Evolutionary conservation across 2,888 invertebrate species (phyloP).

Genomic region (Scelioninae gen. 2): DNA sequence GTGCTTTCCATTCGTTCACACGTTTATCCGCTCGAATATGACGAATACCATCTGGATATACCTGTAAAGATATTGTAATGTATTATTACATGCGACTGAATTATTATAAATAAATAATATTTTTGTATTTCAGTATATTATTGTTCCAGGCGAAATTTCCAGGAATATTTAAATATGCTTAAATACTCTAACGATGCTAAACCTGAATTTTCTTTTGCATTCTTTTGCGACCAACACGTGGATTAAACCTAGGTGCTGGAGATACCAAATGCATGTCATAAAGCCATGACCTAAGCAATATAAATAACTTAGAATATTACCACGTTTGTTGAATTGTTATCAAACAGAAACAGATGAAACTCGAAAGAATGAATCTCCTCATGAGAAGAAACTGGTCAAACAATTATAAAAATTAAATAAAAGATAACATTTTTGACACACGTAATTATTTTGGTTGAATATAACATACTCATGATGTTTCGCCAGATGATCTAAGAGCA

Average conservation of each 20-base stretch:
- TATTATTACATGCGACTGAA: background rate
- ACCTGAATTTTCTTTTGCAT: conserved; percentile 70
- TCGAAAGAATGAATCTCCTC: no score
- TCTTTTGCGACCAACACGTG: conserved; percentile 72
- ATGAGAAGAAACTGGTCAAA: no score
- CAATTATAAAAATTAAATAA: no score
- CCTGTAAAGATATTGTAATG: conserved; percentile 76
- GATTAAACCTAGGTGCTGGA: conserved; percentile 71
- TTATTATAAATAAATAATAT: conserved; percentile 8
- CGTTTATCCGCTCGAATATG: conserved; percentile 98
- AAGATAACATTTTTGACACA: no score
- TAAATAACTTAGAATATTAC: no score
- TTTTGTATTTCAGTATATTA: background rate
- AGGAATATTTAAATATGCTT: conserved; percentile 66
- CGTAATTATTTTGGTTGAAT: no score
- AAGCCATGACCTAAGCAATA: no score
- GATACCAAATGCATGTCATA: conserved; percentile 68
- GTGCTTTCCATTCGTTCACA: conserved; percentile 99
- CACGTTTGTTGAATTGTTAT: no score
- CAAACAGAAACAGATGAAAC: no score
- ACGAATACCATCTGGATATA: conserved; percentile 98
- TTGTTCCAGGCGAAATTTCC: conserved; percentile 69
- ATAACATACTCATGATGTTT: no score
- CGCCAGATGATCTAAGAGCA: no score
- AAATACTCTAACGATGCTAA: conserved; percentile 73